Base-by-base conservation (phyloP, 2,113 vertebrate species). In the Lamprotornis superbus region DNA sequence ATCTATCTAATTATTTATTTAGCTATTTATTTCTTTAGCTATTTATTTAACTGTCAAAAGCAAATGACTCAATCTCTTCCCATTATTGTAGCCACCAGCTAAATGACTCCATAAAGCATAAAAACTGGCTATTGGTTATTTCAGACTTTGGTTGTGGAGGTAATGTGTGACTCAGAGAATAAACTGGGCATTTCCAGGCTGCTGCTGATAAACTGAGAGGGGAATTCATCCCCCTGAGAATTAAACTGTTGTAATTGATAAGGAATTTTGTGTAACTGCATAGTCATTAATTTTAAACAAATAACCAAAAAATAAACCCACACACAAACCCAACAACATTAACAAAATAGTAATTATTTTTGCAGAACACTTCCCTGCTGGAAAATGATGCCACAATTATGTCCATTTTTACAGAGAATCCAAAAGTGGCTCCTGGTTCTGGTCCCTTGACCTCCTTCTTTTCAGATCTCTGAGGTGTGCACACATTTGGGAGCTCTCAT, bases 401-500 rank as follows among this genome's bases (percentile, higher is more conserved):
- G 5, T 18, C 15, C 1, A 4, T 27, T 71, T 8, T 14, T 31
- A 19, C 21, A 65, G 77, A 64, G 55, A 35, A 87, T n/a, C 18
- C 12, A 40, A 31, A 71, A 56, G 27, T 9, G 40, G 39, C 7
- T 80, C 5, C 18, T 24, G 44, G 20, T 16, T 60, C 63, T 52
- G 30, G 33, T 24, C 37, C 67, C 67, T 30, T 47, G 65, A 57
- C 7, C 25, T 33, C 20, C 5, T 12, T 27, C 25, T 28, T 33
- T 11, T 18, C 2, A 2, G 6, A 17, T 22, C 35, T 24, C 35
- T 52, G 1, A 1, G 22, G 33, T 3, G n/a, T n/a, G 67, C 40
- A 69, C 67, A n/a, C 1, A 0, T 56, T 37, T 14, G 24, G 63
- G 64, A 50, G 7, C 18, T 57, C 44, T 39, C 40, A 5, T 0